Evolutionary conservation across 2,113 vertebrate species (phyloP), one percentile per base, ranked within the genome.

Genomic region (Benitochromis conjunctus): DNA sequence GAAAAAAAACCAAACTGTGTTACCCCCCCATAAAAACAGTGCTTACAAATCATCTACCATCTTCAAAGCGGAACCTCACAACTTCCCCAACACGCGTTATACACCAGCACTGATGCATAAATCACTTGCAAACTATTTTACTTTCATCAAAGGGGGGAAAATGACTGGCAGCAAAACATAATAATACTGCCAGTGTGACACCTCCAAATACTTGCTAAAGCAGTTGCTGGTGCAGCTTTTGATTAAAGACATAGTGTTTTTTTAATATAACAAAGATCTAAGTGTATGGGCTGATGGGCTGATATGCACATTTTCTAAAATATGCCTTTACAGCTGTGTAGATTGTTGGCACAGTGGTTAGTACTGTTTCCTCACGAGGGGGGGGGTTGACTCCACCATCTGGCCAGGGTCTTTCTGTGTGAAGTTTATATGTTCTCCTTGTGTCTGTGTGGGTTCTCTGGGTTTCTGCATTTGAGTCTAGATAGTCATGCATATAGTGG

Each of bases 161-260:
- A 43, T 55, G 77, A 87, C 54, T 86, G 86, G 87, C 84, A 80
- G 84, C 29, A 29, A 76, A 89, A 84, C 62, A 53, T 77, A 5
- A 86, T 29, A 57, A 66, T 86, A 66, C 54, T 24, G 21, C 5
- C 46, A 4, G 24, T 1, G 18, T 11, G 79, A 89, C 79, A 66
- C 84, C 84, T 87, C 81, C 48, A 60, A 78, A 90, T 92, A 88
- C 89, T 91, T 90, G 92, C 76, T 76, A 4, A 18, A 48, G 29
- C 2, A n/a, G 34, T 81, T 87, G 76, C 62, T 57, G 62, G 76
- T 80, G 38, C 26, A 21, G 9, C 56, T 79, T 46, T 54, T 46
- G 36, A 82, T 82, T 87, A 36, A 77, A 81, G 43, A 78, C 3
- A 6, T 16, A 26, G 26, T 26, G 13, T 26, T 55, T 13, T 46